These are phyloP conservation scores for Himantopus leucocephalus DNA, from an alignment of 2,113 vertebrate genomes.

Conservation along the genomic window DNA sequence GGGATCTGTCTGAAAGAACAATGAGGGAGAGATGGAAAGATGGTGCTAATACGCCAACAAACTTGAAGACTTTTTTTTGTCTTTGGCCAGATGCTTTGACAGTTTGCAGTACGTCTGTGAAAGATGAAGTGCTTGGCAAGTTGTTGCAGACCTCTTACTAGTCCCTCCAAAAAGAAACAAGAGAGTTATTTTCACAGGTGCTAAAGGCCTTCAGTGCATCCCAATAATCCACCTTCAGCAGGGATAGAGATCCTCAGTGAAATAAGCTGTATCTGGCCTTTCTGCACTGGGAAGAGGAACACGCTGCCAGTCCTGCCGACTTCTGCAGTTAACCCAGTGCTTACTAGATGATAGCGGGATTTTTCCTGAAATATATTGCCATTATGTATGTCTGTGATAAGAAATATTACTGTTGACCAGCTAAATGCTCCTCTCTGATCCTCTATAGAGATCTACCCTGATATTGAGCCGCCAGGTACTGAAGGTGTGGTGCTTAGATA, in stretches of 20 bases:
- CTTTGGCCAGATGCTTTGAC: not conserved
- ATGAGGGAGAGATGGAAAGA: not conserved
- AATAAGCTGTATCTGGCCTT: not conserved
- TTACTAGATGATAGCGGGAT: not conserved
- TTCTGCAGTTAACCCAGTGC: not conserved
- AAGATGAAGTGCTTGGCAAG: not conserved
- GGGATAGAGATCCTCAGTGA: not conserved
- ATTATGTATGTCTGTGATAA: not conserved
- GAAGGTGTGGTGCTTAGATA: not conserved
- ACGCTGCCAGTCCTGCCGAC: not conserved
- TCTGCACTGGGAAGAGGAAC: not conserved
- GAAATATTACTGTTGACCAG: not conserved
- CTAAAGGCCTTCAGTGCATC: not conserved
- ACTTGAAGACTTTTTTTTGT: not conserved
- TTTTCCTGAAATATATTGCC: not conserved
- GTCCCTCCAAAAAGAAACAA: not conserved
- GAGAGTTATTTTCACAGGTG: not conserved
- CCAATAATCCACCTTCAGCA: not conserved
- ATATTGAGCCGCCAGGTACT: not conserved
- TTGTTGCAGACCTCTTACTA: not conserved
- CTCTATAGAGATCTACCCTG: not conserved
- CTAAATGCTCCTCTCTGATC: not conserved
- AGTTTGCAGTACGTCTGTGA: not conserved
- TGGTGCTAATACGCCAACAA: not conserved
- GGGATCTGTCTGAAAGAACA: not conserved